phyloP scores from a whole-genome alignment of 2,113 vertebrate species.

The Nycticebus coucang region DNA sequence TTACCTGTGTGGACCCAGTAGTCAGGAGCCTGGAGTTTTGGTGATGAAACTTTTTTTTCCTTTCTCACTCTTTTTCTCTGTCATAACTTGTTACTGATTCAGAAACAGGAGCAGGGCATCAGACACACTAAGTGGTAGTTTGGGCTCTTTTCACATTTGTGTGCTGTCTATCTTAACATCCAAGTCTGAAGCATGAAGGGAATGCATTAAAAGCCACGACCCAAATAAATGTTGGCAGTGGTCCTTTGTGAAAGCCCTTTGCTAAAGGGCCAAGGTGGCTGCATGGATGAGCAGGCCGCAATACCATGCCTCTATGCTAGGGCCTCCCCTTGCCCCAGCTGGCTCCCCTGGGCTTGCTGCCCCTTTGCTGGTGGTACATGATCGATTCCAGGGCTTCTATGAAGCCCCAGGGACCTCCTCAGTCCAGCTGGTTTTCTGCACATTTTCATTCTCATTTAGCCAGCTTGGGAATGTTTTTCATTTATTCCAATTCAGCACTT shows the following conservation, averaged over 20 bases:
- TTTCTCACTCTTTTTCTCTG: background rate
- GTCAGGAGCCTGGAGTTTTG: background rate
- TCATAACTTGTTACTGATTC: background rate
- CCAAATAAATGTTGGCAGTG: background rate
- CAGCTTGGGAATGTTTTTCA: background rate
- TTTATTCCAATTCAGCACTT: background rate
- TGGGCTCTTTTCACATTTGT: background rate
- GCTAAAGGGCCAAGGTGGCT: background rate
- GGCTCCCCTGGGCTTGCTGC: background rate
- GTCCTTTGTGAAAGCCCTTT: background rate
- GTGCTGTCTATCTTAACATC: background rate
- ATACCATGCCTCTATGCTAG: rapidly evolving
- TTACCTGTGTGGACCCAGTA: background rate
- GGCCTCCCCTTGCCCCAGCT: background rate
- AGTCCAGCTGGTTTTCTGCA: background rate
- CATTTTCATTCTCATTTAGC: background rate
- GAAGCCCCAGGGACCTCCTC: background rate
- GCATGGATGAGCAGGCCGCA: background rate
- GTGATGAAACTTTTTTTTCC: background rate
- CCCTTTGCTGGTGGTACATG: too few relatives aligned
- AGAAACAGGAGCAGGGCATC: background rate
- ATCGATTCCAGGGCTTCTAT: background rate
- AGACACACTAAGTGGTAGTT: background rate
- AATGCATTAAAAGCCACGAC: background rate
- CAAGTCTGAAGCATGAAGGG: rapidly evolving